These are phyloP conservation scores for Meloidogyne hapla DNA, from an alignment of 1,140 invertebrate genomes.

Conservation along the genomic window DNA sequence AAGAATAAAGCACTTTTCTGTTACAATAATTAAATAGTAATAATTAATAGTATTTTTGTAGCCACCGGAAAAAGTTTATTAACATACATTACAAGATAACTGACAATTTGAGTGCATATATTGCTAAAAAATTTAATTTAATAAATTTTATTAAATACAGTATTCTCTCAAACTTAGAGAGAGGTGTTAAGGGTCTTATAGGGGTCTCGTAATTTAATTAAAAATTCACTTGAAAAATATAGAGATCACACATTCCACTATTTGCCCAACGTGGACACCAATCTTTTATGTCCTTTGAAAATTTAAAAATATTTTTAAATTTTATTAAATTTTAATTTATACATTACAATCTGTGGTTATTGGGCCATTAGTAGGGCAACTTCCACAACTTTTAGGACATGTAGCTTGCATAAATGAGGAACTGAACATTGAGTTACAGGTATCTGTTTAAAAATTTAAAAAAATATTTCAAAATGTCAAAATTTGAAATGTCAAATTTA, in stretches of 20 bases:
- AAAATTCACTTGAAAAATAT: constrained; percentile 42
- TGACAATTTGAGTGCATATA: constrained; percentile 17
- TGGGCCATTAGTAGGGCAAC: background rate
- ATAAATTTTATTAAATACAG: no score
- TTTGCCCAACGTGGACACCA: constrained; percentile 52
- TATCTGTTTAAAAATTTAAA: background rate
- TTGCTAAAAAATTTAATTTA: background rate
- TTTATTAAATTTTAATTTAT: constrained; percentile 13
- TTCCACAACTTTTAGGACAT: background rate
- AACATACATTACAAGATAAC: constrained; percentile 6
- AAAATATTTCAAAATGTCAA: no score
- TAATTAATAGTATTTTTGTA: no score
- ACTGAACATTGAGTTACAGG: background rate
- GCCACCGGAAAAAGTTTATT: background rate
- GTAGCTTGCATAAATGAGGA: background rate
- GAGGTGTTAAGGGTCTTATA: no score
- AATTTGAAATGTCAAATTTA: no score
- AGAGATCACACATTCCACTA: constrained; percentile 50
- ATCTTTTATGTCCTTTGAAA: background rate
- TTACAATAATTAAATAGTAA: no score
- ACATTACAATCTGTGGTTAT: constrained; percentile 1
- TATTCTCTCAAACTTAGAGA: no score
- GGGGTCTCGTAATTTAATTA: background rate
- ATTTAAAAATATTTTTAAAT: constrained; percentile 9
- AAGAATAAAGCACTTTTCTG: no score